Conservation (phyloP, 2,888 invertebrate species). For the Druceiella hillmani region DNA sequence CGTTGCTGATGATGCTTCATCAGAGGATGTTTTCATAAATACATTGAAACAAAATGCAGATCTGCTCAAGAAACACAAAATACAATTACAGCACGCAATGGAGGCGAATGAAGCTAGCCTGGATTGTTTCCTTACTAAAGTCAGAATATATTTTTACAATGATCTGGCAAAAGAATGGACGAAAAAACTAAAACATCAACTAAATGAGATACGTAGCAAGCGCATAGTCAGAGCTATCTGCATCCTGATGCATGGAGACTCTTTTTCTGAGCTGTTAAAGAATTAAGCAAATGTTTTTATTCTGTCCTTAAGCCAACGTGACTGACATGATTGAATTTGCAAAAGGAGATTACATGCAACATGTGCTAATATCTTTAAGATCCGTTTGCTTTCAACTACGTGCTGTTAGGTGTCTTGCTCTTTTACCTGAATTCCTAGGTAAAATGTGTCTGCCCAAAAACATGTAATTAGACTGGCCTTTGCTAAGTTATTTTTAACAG, state of each 20-base stretch:
- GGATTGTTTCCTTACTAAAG: constrained; percentile 29
- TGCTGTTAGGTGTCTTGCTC: no score
- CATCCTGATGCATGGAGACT: constrained; percentile 28
- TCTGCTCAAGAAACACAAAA: constrained; percentile 28
- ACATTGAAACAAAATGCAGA: constrained; percentile 36
- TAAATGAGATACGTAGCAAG: constrained; percentile 21
- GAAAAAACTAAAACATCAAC: constrained; percentile 26
- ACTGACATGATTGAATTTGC: constrained; percentile 32
- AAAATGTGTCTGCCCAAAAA: constrained; percentile 38
- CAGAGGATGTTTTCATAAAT: constrained; percentile 33
- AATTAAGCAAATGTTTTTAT: constrained; percentile 37
- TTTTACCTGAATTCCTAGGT: constrained; percentile 24
- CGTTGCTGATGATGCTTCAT: constrained; percentile 30
- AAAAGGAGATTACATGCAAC: constrained; percentile 38
- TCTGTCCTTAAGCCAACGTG: constrained; percentile 34
- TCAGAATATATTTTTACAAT: constrained; percentile 35
- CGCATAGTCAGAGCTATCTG: constrained; percentile 32
- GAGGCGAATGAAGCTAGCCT: constrained; percentile 28
- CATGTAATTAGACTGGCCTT: constrained; percentile 35
- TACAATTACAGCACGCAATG: constrained; percentile 27
- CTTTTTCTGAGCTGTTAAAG: constrained; percentile 29
- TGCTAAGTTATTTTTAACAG: constrained; percentile 29
- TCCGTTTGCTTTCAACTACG: constrained; percentile 35
- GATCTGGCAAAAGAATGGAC: constrained; percentile 30
- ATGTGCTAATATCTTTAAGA: constrained; percentile 34